Percentiles rank a stretch among this genome's conserved stretches.
phyloP scores from a whole-genome alignment of 2,888 invertebrate genomes.

The Sminthurides aquaticus region DNA sequence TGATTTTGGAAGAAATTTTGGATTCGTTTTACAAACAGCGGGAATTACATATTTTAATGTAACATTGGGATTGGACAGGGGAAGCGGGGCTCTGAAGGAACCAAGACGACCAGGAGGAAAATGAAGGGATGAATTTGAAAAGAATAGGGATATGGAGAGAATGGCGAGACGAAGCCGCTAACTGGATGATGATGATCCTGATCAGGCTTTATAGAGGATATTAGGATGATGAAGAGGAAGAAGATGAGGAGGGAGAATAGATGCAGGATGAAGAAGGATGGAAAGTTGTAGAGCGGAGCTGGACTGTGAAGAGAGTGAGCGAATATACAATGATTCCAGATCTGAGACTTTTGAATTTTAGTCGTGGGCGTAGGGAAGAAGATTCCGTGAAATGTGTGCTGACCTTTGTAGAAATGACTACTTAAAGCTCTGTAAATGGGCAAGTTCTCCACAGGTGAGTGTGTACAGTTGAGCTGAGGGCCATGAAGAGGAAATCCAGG shows the following conservation, averaged over 20 bases:
- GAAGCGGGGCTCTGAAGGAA: too few relatives aligned
- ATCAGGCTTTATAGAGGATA: too few relatives aligned
- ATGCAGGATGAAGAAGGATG: neutral
- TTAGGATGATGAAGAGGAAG: neutral
- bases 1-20: too few relatives aligned
- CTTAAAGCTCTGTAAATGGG: conserved; percentile 43
- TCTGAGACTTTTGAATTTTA: conserved; percentile 5
- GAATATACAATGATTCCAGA: neutral
- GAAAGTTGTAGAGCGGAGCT: too few relatives aligned
- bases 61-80: too few relatives aligned
- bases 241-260: neutral
- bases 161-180: neutral
- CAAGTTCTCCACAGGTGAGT: conserved; percentile 33
- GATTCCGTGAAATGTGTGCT: conserved; percentile 41
- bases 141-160: too few relatives aligned
- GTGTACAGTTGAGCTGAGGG: neutral
- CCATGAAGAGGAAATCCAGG: conserved; percentile 8
- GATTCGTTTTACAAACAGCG: too few relatives aligned
- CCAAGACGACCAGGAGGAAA: too few relatives aligned
- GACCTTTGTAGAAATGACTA: conserved; percentile 43
- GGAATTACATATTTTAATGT: too few relatives aligned
- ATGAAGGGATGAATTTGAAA: too few relatives aligned
- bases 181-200: too few relatives aligned
- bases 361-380: conserved; percentile 38
- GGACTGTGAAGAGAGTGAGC: too few relatives aligned